Evolutionary conservation across 2,888 invertebrate genomes (phyloP), one percentile per base, ranked within the genome.

Genomic region (Chouioia cunea): DNA sequence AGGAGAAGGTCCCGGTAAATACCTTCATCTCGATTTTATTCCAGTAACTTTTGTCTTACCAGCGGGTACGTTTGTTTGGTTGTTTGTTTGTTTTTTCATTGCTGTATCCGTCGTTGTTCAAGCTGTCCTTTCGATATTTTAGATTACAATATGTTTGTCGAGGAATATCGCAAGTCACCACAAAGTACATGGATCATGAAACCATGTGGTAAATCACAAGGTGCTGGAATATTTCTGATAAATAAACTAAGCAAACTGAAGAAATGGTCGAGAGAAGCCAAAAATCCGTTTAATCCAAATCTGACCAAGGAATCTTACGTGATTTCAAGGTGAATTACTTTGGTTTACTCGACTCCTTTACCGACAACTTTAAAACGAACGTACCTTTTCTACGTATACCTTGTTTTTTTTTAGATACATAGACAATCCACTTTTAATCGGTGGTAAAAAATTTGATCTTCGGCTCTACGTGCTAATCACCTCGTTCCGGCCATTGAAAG

Each of bases 101-200:
- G 46, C 22, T 52, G 36, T 48, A n/a, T 48, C 16, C 16, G 2
- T 46, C 4, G 14, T 23, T n/a, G 8, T 20, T 14, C 12, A 15
- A 27, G 36, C n/a, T 36, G 16, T 47, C 15, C 20, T 27, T 48
- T 63, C 22, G 12, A 22, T 16, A 50, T 18, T 43, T 22, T 72
- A 81, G 97, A 98, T 86, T 98, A 98, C 85, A 97, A 97, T 84
- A 93, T 97, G 91, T 97, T 98, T 86, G 97, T 97, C 1, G 97
- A 97, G 83, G 97, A 97, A 83, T 98, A 97, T 84, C 89, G 97
- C 65, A 97, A 96, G 87, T 94, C 93, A 76, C 97, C 97, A 0
- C 94, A 94, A 82, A 95, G 95, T 78, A 97, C 97, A 0, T 98
- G 97, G 97, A 98, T 98, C 75, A 96, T 97, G 93, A 97, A 98